Evolutionary conservation across 2,797 vertebrate species (phyloP).

Genomic region (Darevskia nairensis): DNA sequence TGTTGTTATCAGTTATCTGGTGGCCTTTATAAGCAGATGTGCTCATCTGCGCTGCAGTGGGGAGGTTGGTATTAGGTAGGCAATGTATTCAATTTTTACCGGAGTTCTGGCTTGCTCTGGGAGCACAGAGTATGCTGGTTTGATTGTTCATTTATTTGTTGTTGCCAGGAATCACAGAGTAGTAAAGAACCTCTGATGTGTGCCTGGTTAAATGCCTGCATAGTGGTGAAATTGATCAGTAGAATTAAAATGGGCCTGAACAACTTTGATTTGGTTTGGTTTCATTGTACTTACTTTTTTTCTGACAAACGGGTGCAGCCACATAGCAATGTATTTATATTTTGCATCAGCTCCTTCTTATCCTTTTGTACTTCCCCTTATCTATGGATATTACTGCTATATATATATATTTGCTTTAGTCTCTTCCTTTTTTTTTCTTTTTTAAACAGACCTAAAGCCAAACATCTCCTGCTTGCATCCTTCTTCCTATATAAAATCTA

Average conservation of each 20-base stretch:
- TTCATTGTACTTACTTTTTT: not conserved
- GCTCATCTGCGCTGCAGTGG: not conserved
- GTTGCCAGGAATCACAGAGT: not conserved
- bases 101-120: not conserved
- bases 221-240: not conserved
- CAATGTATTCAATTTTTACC: not conserved
- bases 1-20: not conserved
- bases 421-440: not conserved
- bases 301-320: not conserved
- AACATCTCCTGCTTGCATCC: constrained; percentile 15
- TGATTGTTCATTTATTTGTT: not conserved
- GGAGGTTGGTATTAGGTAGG: not conserved
- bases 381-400: not conserved
- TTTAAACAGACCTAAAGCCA: not conserved
- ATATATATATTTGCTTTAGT: not conserved
- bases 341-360: not conserved
- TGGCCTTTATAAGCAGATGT: not conserved
- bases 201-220: not conserved
- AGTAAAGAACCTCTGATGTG: not conserved
- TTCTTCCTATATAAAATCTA: constrained; percentile 16
- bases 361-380: not conserved
- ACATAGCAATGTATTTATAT: not conserved
- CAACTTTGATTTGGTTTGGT: not conserved
- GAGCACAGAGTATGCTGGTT: not conserved
- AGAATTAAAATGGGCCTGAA: not conserved